Evolutionary conservation across 2,888 invertebrate species (phyloP).

Genomic region (Xylota sylvarum): DNA sequence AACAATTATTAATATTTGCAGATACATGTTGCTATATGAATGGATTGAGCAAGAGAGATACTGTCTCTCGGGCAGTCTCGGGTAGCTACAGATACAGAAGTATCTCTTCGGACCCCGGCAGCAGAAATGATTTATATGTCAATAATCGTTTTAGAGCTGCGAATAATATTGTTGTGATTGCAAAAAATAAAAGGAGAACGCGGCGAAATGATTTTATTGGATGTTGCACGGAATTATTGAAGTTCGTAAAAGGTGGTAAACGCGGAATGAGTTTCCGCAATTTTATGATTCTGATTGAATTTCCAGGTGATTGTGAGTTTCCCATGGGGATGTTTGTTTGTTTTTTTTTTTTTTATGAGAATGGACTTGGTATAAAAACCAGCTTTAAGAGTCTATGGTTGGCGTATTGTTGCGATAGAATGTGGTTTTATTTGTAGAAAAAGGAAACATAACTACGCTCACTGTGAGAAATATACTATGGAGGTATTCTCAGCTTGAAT

Average conservation of each 20-base stretch:
- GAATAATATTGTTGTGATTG: slow-evolving; percentile 73
- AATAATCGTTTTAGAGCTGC: slow-evolving; percentile 77
- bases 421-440: not conserved
- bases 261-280: slow-evolving; percentile 31
- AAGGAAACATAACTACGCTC: not conserved
- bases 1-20: slow-evolving; percentile 51
- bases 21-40: slow-evolving; percentile 69
- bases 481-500: not conserved
- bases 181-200: slow-evolving; percentile 32
- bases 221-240: slow-evolving; percentile 66
- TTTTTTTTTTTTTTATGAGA: not conserved
- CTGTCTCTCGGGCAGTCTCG: slow-evolving; percentile 50
- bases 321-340: not conserved
- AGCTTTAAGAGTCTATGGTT: not conserved
- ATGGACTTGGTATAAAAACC: not conserved
- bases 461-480: not conserved
- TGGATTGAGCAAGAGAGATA: slow-evolving; percentile 63
- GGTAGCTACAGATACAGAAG: slow-evolving; percentile 60
- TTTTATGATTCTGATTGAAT: slow-evolving; percentile 42
- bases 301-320: slow-evolving; percentile 23
- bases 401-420: not conserved
- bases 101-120: slow-evolving; percentile 56
- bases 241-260: slow-evolving; percentile 59
- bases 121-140: slow-evolving; percentile 72
- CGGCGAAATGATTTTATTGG: slow-evolving; percentile 67